Evolutionary conservation across 2,797 vertebrate species (phyloP), one percentile per base, ranked within the genome.

Genomic region (Gallinago nigripennis): DNA sequence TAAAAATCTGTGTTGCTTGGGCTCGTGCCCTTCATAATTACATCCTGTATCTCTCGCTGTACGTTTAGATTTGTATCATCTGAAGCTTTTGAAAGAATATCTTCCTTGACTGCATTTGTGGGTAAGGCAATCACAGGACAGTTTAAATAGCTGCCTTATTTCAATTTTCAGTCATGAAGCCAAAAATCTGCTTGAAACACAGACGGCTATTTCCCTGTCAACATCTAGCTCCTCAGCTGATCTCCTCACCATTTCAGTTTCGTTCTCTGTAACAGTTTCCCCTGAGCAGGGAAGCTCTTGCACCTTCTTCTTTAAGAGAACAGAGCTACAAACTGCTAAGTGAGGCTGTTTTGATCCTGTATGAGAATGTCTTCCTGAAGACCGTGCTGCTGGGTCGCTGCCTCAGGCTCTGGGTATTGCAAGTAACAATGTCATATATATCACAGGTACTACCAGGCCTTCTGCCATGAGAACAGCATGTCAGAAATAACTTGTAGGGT

Each of bases 161-260:
- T 33, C 77, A 46, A 45, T 58, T 92, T 90, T 77, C 75, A 92
- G 86, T 82, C 86, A 86, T 46, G 35, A 90, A 76, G 90, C 83
- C 92, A 90, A 82, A 77, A 92, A 70, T 80, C 81, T 77, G 81
- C 76, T 93, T 70, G 83, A 84, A 95, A 90, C 73, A 72, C 90
- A 88, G 88, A 94, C 84, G 86, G 90, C 83, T 90, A 37, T 70
- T 85, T 92, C 76, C 51, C 83, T 84, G 78, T 84, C 51, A 70
- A 33, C 82, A 79, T 21, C 73, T 54, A 86, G 77, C 71, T 63
- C 78, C 83, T 92, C 56, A 3, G 17, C 58, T 41, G 58, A 83
- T 63, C 63, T 56, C 69, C 69, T 57, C 73, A 51, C 73, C 33
- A 12, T 46, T 92, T 77, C 88, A 20, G 24, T 70, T 79, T 41